Percentiles rank a stretch among this genome's conserved stretches.
Conservation (phyloP, 2,888 invertebrate genomes). For the Xestoiulus laeticollis region DNA sequence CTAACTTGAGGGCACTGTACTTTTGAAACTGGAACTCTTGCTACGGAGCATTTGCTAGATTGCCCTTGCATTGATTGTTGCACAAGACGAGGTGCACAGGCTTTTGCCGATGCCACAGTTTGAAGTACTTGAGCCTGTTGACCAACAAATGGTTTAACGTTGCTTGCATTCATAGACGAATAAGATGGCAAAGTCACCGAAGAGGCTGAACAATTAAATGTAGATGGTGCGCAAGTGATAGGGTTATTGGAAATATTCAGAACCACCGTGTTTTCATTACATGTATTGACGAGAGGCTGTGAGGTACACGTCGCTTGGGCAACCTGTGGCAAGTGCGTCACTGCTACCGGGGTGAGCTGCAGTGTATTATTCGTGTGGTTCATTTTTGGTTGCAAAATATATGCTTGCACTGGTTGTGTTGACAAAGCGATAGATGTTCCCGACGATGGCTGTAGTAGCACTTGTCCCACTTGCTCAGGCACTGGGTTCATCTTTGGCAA, state of each 20-base stretch:
- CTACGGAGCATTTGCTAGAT: not conserved
- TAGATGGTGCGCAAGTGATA: not conserved
- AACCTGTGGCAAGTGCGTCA: not conserved
- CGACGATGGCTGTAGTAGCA: not conserved
- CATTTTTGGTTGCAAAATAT: not conserved
- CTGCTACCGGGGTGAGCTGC: not conserved
- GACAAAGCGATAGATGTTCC: not conserved
- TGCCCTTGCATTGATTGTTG: not conserved
- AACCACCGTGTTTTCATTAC: not conserved
- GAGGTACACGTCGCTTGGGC: not conserved
- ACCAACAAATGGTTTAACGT: not conserved
- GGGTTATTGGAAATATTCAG: not conserved
- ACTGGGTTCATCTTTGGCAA: not conserved
- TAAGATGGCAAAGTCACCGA: not conserved
- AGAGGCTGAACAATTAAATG: not conserved
- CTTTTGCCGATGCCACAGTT: not conserved
- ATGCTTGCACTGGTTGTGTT: not conserved
- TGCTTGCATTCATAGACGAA: not conserved
- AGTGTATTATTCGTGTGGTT: not conserved
- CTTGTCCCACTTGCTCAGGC: not conserved
- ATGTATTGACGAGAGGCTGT: not conserved
- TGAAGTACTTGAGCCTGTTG: not conserved
- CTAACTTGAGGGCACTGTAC: not conserved
- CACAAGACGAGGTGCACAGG: not conserved
- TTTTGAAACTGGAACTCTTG: not conserved